A percentile compares a stretch with the other conserved stretches of the same genome.
Conservation (phyloP, 2,888 invertebrate genomes). For the Hypena proboscidalis region DNA sequence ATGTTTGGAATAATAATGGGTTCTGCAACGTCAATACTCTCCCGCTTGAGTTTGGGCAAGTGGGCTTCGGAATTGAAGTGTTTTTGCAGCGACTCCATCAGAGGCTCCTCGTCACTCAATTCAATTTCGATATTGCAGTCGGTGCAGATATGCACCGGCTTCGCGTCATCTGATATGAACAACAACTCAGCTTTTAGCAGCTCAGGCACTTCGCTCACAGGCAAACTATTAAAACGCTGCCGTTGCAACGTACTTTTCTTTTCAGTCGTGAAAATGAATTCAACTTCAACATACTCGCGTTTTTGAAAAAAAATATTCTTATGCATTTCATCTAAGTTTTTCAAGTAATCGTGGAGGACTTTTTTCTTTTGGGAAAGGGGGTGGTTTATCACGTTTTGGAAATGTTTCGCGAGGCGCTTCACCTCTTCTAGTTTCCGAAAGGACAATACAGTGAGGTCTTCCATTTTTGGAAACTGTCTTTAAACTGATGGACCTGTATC, state of each 20-base stretch:
- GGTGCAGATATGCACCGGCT: constrained; percentile 77
- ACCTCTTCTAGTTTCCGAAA: constrained; percentile 75
- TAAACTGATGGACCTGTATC: constrained; percentile 46
- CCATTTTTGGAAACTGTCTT: no score
- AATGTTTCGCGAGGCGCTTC: constrained; percentile 70
- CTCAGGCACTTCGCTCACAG: constrained; percentile 78
- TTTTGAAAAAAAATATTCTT: constrained; percentile 64
- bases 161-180: constrained; percentile 62
- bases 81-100: constrained; percentile 78
- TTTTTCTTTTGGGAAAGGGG: constrained; percentile 63
- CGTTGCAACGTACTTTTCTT: constrained; percentile 76
- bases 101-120: constrained; percentile 71
- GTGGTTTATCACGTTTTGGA: constrained; percentile 66
- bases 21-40: constrained; percentile 76
- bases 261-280: constrained; percentile 79
- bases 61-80: constrained; percentile 75
- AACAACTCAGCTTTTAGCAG: constrained; percentile 70
- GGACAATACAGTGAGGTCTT: constrained; percentile 68
- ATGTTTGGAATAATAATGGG: constrained; percentile 74
- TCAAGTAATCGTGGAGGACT: constrained; percentile 61
- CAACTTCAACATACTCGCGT: constrained; percentile 73
- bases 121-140: constrained; percentile 78
- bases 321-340: constrained; percentile 65
- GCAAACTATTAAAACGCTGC: constrained; percentile 78
- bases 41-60: constrained; percentile 71